Base-by-base conservation (phyloP, 2,888 invertebrate genomes). In the Blastobasis lacticolella region DNA sequence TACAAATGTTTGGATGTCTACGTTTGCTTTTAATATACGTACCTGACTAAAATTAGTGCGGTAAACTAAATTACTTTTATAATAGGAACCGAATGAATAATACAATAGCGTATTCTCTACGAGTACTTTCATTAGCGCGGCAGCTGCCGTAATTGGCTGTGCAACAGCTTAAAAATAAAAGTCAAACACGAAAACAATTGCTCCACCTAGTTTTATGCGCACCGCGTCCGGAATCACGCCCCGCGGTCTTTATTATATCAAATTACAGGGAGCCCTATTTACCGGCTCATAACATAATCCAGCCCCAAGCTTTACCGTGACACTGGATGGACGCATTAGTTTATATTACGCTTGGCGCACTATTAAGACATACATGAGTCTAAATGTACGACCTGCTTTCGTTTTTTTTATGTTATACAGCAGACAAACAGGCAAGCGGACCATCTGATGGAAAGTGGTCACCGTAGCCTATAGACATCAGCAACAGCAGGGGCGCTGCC, bases 161-260 rank as follows among this genome's bases (percentile, higher is more conserved):
- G 23, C 23, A 23, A 23, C 23, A 23, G 23, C 23, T 37, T 40
- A 49, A 44, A 41, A 7, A 44, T 45, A n/a, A 46, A 52, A 54
- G 50, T 48, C 50, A 50, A 48, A 47, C 48, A 10, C 37, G 8
- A 48, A 45, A 46, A 48, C 48, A 55, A 45, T 54, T 45, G 45
- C 36, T 44, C 56, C 49, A 49, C 51, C 55, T 23, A 23, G 23
- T 23, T 23, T 23, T 23, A 23, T 23, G 23, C 23, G 23, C 23
- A 23, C 23, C 23, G 54, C 59, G 56, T 61, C 60, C 58, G 59
- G 62, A 65, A 68, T 69, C 63, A 64, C 65, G 64, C 58, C 66
- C 58, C 56, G 54, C 58, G 61, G 67, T 61, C 55, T 66, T 67
- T 69, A 65, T 66, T 65, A 64, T 68, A 71, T 69, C 61, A 68